Base-by-base conservation (phyloP, 1,140 invertebrate species). In the Hypothenemus hampei region DNA sequence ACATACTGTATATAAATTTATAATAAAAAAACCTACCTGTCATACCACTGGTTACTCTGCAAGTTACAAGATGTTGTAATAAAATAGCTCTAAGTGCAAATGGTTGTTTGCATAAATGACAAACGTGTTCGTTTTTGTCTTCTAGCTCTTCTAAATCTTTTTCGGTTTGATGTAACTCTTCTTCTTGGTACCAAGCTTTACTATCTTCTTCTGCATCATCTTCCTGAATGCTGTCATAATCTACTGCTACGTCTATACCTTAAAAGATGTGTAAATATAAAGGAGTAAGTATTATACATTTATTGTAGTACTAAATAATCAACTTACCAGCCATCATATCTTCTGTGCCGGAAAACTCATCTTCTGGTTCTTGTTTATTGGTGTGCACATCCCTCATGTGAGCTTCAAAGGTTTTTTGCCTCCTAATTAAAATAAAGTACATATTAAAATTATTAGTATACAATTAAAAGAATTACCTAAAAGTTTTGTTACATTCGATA, bases 271-370 rank as follows among this genome's bases (percentile, higher is more conserved):
- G n/a, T n/a, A n/a, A n/a, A n/a, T n/a, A n/a, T n/a, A n/a, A n/a
- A n/a, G n/a, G n/a, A n/a, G n/a, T n/a, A n/a, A n/a, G n/a, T n/a
- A n/a, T n/a, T n/a, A n/a, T n/a, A n/a, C n/a, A n/a, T n/a, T n/a
- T n/a, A n/a, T n/a, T n/a, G n/a, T n/a, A n/a, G n/a, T n/a, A n/a
- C n/a, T n/a, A n/a, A n/a, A n/a, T n/a, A 2, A 26, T 8, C 7
- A 15, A 26, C 21, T 50, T 46, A 55, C 86, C 87, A 66, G 86
- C 87, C 79, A 89, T 87, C 66, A 90, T 77, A 70, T 89, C 87
- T 70, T 89, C 87, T 0, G 86, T 81, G 61, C 89, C 87, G 51
- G 85, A 88, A 65, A 89, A 89, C 67, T 89, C 87, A 68, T 59
- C 71, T 58, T 62, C 69, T 4, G 52, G 53, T 40, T 55, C 68